Evolutionary conservation across 2,888 invertebrate species (phyloP).

Genomic region (Trissonchulus sp.): DNA sequence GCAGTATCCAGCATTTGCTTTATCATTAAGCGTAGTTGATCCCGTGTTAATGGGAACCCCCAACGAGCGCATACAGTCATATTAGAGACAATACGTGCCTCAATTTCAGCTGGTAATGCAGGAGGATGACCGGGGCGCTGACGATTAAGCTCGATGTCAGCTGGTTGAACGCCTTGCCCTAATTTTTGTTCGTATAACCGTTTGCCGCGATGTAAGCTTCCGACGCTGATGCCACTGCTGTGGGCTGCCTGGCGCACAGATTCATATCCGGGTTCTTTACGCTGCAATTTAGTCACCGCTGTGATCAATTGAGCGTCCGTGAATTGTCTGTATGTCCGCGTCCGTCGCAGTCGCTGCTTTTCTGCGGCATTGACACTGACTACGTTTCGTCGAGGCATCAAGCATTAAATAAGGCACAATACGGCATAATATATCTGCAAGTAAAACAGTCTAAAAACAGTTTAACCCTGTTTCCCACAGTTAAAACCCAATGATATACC

Average conservation of each 20-base stretch:
- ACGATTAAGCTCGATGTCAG: background rate
- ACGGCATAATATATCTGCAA: too few species aligned
- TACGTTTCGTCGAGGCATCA: constrained; percentile 8
- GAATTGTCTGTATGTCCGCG: background rate
- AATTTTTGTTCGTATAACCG: background rate
- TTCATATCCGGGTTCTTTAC: background rate
- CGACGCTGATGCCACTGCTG: constrained; percentile 4
- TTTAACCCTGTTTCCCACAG: too few species aligned
- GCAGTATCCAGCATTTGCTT: background rate
- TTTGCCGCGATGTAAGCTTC: background rate
- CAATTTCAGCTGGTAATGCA: constrained; percentile 3
- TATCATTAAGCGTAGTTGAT: background rate
- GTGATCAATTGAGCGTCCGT: background rate
- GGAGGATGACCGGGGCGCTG: background rate
- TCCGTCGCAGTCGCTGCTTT: background rate
- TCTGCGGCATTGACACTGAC: background rate
- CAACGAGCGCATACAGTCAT: background rate
- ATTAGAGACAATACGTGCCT: constrained; percentile 2
- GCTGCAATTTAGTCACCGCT: background rate
- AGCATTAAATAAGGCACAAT: background rate
- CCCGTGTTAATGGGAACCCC: background rate
- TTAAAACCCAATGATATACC: too few species aligned
- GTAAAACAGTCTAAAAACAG: too few species aligned
- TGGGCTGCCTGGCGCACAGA: background rate
- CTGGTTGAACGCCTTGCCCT: background rate